These are phyloP conservation scores for Orgyia antiqua DNA, from an alignment of 2,888 invertebrate species.

Conservation along the genomic window DNA sequence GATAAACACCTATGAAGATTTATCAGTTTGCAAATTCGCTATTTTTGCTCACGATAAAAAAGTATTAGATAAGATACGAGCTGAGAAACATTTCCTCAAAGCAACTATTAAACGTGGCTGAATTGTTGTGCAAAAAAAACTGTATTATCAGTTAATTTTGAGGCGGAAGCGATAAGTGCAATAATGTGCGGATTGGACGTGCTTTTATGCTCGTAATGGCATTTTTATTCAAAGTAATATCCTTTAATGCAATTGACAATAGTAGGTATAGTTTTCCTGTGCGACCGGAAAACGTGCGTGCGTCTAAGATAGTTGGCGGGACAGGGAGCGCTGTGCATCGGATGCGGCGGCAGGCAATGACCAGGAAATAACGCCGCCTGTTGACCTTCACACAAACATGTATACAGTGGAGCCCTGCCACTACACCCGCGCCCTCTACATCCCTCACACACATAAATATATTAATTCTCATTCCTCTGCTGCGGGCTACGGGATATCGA, in stretches of 20 bases:
- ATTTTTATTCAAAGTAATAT: constrained; percentile 33
- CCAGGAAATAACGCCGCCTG: constrained; percentile 76
- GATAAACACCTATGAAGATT: constrained; percentile 31
- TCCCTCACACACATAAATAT: constrained; percentile 20
- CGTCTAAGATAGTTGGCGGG: constrained; percentile 41
- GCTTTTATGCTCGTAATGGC: constrained; percentile 10
- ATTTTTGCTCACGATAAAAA: constrained; percentile 45
- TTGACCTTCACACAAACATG: constrained; percentile 60
- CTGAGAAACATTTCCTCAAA: constrained; percentile 56
- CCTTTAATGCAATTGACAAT: constrained; percentile 43
- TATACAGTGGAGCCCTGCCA: constrained; percentile 5
- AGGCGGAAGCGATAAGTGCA: constrained; percentile 45
- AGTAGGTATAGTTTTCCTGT: constrained; percentile 55
- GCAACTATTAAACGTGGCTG: constrained; percentile 36
- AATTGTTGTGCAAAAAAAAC: constrained; percentile 31
- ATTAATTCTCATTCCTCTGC: constrained; percentile 7
- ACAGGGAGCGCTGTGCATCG: constrained; percentile 25
- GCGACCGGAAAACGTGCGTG: constrained; percentile 62
- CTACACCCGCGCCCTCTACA: constrained; percentile 30
- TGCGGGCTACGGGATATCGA: constrained; percentile 23
- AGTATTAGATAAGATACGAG: constrained; percentile 46
- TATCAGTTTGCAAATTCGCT: constrained; percentile 45
- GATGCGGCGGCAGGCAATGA: constrained; percentile 52
- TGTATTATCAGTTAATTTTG: constrained; percentile 6
- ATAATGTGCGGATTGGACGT: constrained; percentile 12